These are phyloP conservation scores for Drosophila ficusphila DNA, from an alignment of 1,140 invertebrate species.

Conservation along the genomic window DNA sequence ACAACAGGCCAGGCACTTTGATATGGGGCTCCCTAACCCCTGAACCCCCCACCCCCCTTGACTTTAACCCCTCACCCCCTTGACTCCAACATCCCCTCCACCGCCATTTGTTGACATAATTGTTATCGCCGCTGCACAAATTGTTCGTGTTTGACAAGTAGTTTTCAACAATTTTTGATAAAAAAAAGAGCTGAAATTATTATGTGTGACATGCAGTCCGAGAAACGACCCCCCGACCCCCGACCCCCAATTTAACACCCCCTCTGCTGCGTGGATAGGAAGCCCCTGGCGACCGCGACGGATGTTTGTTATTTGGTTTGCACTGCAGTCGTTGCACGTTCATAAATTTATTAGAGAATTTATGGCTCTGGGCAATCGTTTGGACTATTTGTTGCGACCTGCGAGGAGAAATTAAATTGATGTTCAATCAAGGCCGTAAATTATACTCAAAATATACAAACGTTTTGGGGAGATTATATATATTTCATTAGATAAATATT, in stretches of 20 bases:
- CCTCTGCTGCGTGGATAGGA: background rate
- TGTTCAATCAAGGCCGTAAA: slow-evolving; percentile 72
- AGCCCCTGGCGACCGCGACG: slow-evolving; percentile 19
- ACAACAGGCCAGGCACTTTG: slow-evolving; percentile 63
- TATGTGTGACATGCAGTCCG: slow-evolving; percentile 54
- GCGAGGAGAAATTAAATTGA: slow-evolving; percentile 48
- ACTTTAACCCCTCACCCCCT: background rate
- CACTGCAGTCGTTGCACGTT: slow-evolving; percentile 34
- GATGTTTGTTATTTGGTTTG: slow-evolving; percentile 65
- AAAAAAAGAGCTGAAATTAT: slow-evolving; percentile 50
- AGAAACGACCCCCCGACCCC: background rate
- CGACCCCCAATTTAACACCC: background rate
- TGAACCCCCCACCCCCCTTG: background rate
- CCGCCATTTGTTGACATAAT: slow-evolving; percentile 70
- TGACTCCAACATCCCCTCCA: no score
- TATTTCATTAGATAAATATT: slow-evolving; percentile 3
- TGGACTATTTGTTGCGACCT: slow-evolving; percentile 41
- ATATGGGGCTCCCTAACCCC: slow-evolving; percentile 28
- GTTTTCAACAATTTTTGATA: slow-evolving; percentile 73
- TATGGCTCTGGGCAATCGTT: slow-evolving; percentile 59
- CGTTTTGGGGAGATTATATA: slow-evolving; percentile 4
- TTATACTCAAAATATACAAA: slow-evolving; percentile 32
- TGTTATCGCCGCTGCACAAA: slow-evolving; percentile 72
- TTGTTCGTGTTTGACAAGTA: slow-evolving; percentile 80
- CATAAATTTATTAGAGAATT: slow-evolving; percentile 68